phyloP scores from a whole-genome alignment of 2,113 vertebrate species.

The Loxodonta africana region DNA sequence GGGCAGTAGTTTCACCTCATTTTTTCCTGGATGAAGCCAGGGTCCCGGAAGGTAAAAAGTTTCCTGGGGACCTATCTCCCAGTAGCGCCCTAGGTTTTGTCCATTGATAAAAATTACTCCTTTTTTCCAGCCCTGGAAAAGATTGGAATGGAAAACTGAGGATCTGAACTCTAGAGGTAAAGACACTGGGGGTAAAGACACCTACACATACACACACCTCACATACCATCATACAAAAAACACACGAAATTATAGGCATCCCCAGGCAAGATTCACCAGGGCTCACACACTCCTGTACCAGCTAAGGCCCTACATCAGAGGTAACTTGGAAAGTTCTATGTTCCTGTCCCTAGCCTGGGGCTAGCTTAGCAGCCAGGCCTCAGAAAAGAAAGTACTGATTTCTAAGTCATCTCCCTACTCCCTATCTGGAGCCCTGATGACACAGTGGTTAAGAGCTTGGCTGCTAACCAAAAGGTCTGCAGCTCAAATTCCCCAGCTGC shows the following conservation, averaged over 20 bases:
- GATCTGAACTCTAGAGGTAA: background rate
- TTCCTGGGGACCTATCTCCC: constrained; percentile 95
- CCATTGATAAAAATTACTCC: constrained; percentile 96
- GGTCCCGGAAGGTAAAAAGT: constrained; percentile 94
- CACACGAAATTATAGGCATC: background rate
- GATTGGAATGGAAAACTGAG: background rate
- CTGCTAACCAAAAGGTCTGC: no score
- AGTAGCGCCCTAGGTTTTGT: constrained; percentile 94
- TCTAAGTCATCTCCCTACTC: background rate
- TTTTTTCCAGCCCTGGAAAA: constrained; percentile 93
- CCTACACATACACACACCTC: background rate
- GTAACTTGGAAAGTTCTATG: no score
- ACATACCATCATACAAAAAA: background rate
- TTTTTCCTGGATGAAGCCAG: constrained; percentile 92
- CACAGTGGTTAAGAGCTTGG: no score
- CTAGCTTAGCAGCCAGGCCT: background rate
- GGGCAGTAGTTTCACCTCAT: constrained; percentile 89
- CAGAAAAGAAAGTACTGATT: background rate
- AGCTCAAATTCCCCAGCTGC: no score
- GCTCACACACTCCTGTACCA: background rate
- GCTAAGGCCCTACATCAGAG: background rate
- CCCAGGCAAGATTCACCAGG: background rate
- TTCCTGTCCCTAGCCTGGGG: fast-evolving
- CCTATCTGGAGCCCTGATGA: no score
- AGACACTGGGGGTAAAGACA: background rate